Conservation (phyloP, 2,113 vertebrate species). For the Indicator indicator region DNA sequence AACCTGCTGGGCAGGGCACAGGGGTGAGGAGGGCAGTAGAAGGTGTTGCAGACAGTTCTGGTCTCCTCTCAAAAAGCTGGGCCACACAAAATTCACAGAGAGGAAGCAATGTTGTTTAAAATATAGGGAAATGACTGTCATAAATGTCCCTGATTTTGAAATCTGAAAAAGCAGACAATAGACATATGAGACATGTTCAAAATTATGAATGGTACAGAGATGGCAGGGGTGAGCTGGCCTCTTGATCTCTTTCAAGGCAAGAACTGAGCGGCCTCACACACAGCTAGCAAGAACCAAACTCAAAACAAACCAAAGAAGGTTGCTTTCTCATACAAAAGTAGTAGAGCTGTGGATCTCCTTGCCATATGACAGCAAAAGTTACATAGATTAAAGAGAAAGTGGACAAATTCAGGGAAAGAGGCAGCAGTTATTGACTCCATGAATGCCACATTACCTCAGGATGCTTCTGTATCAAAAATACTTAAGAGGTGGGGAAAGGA, state of each 20-base stretch:
- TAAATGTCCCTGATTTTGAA: background rate
- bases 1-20: background rate
- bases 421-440: background rate
- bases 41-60: background rate
- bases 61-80: background rate
- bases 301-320: background rate
- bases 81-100: background rate
- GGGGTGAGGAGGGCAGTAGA: fast-evolving
- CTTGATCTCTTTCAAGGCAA: background rate
- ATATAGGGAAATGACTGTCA: background rate
- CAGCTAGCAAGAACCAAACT: background rate
- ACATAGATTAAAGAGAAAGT: background rate
- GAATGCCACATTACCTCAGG: background rate
- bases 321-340: background rate
- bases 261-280: background rate
- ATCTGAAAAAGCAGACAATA: background rate
- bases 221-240: background rate
- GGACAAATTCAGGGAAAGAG: background rate
- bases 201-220: background rate
- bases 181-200: background rate
- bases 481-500: background rate
- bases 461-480: background rate
- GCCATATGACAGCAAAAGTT: background rate
- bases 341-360: background rate
- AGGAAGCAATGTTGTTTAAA: background rate